Conservation (phyloP, 1,140 invertebrate species). For the Scaptomyza montana region DNA sequence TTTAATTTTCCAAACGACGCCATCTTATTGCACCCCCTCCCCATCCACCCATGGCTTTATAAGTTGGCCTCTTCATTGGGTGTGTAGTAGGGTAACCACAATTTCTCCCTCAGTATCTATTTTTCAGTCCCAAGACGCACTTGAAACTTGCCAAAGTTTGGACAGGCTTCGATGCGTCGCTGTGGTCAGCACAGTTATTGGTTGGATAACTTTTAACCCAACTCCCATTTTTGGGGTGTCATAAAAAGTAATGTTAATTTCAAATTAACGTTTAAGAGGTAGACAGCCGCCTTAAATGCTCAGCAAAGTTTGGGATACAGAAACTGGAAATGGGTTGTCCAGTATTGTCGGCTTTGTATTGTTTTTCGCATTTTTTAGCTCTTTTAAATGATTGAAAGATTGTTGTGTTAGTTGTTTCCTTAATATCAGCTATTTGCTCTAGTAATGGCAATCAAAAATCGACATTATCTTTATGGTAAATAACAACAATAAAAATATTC, state of each 20-base stretch:
- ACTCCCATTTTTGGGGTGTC: neutral
- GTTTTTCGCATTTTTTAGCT: no score
- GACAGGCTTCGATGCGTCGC: conserved; percentile 12
- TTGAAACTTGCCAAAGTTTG: conserved; percentile 25
- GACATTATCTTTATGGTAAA: no score
- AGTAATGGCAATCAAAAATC: no score
- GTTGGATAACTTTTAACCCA: conserved; percentile 9
- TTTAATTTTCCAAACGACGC: conserved; percentile 44
- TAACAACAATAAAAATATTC: no score
- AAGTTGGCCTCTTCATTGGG: conserved; percentile 37
- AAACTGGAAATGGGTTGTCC: no score
- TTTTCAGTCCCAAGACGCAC: no score
- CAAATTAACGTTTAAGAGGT: conserved; percentile 43
- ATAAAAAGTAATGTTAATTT: conserved; percentile 61
- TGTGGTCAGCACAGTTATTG: conserved; percentile 26
- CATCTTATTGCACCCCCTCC: no score
- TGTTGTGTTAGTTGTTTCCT: no score
- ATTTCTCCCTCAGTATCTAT: neutral
- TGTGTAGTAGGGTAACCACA: conserved; percentile 26
- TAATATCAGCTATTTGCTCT: no score
- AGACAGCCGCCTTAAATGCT: conserved; percentile 11
- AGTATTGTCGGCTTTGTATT: no score
- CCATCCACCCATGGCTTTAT: neutral
- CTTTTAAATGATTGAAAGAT: no score
- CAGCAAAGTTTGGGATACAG: no score